Base-by-base conservation (phyloP, 2,888 invertebrate species). In the Cyclophora punctaria region DNA sequence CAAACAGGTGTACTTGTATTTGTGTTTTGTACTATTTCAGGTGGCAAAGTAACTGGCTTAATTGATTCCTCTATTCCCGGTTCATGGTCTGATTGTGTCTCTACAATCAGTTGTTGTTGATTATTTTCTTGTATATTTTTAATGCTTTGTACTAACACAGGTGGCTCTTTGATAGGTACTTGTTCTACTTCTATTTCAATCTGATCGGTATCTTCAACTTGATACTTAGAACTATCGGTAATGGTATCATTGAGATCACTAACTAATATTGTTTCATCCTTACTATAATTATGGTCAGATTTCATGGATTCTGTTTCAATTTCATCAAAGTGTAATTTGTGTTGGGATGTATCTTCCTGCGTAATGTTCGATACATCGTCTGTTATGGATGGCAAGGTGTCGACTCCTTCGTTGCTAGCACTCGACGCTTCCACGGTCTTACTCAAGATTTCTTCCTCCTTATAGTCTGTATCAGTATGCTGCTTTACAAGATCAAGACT, bases 21-120 rank as follows among this genome's bases (percentile, higher is more conserved):
- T 58, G 61, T 68, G 71, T 63, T 83, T 84, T 84, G 83, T 83
- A 83, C 83, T 82, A 60, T 70, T 66, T 76, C 80, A 83, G 80
- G 77, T 72, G 73, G 68, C 69, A 69, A 67, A 59, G 62, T 57
- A 58, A 55, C 55, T 50, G 59, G 60, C 58, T 55, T 53, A 55
- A 59, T 63, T 48, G 63, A 56, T 57, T 64, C 55, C 44, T 59
- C 53, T 57, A 58, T 51, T 52, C 53, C 55, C 51, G 58, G 54
- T 57, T 61, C 64, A 58, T 59, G 52, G 60, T 65, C 64, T 56
- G 37, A 55, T 47, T 47, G 48, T 50, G 55, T 52, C 55, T 48
- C 48, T 56, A 53, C 53, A 51, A 49, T 60, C 56, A 51, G 48
- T 50, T 49, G 46, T 51, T 61, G 48, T 50, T 49, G 46, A 51